Percentiles rank a stretch among this genome's conserved stretches.
These are phyloP conservation scores for Lethrus apterus DNA, from an alignment of 1,140 invertebrate species.

Conservation along the genomic window DNA sequence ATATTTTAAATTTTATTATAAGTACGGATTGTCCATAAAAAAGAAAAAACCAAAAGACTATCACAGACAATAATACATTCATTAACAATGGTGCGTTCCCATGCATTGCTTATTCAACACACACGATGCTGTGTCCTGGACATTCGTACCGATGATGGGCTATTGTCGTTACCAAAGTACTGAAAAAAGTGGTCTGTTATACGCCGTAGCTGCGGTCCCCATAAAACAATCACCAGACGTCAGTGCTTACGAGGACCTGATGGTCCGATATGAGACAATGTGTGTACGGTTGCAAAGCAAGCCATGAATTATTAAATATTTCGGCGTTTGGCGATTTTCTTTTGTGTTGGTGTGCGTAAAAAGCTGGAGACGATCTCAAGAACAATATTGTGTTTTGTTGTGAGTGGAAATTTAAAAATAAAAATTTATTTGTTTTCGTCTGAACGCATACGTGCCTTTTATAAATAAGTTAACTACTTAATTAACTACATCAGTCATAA, in stretches of 20 bases:
- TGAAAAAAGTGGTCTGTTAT: slow-evolving; percentile 28
- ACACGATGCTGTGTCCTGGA: slow-evolving; percentile 18
- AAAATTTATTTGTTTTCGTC: too few relatives aligned
- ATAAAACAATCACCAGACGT: slow-evolving; percentile 28
- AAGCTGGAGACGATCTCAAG: too few relatives aligned
- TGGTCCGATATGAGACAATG: slow-evolving; percentile 11
- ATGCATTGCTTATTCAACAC: slow-evolving; percentile 22
- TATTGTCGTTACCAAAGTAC: slow-evolving; percentile 27
- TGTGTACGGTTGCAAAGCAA: slow-evolving; percentile 3
- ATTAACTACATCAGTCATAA: too few relatives aligned
- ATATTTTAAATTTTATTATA: not conserved
- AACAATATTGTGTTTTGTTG: too few relatives aligned
- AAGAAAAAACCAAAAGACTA: not conserved
- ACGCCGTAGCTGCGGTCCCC: slow-evolving; percentile 30
- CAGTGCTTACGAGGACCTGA: slow-evolving; percentile 14
- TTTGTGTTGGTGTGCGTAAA: too few relatives aligned
- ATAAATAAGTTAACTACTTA: too few relatives aligned
- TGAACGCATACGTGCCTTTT: too few relatives aligned
- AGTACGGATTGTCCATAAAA: slow-evolving; percentile 4
- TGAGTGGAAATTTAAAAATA: too few relatives aligned
- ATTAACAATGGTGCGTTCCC: slow-evolving; percentile 25
- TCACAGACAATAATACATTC: slow-evolving; percentile 17
- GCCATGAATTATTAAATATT: too few relatives aligned
- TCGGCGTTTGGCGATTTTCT: too few relatives aligned
- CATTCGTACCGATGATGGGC: slow-evolving; percentile 19